Conservation (phyloP, 2,888 invertebrate species). For the Latrodectus hesperus region DNA sequence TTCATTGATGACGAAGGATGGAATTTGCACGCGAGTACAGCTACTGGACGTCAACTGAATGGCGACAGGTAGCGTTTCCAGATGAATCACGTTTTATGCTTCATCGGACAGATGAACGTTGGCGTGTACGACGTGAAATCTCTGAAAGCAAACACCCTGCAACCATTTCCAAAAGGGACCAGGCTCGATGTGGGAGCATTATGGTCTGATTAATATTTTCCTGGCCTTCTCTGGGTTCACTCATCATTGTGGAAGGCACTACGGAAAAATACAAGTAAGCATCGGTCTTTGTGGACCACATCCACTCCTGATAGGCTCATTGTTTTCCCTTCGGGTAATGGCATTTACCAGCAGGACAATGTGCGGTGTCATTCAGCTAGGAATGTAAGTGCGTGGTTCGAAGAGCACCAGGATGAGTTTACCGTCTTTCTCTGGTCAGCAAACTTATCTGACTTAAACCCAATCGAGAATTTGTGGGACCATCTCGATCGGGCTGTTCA, state of each 20-base stretch:
- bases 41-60: constrained; percentile 13
- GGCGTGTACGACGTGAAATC: background rate
- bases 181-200: constrained; percentile 3
- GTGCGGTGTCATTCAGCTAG: background rate
- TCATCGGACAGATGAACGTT: constrained; percentile 15
- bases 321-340: constrained; percentile 7
- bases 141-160: constrained; percentile 4
- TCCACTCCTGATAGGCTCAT: constrained; percentile 4
- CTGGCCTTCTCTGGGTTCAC: background rate
- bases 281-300: constrained; percentile 6
- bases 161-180: background rate
- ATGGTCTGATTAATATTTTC: constrained; percentile 8
- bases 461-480: background rate
- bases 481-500: background rate
- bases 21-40: constrained; percentile 16
- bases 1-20: constrained; percentile 10
- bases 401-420: constrained; percentile 8
- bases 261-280: background rate
- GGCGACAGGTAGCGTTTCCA: constrained; percentile 10
- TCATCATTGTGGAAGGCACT: constrained; percentile 11
- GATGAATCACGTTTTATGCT: constrained; percentile 19
- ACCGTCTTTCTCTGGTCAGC: background rate
- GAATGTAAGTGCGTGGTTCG: constrained; percentile 4
- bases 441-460: background rate
- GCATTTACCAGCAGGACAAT: constrained; percentile 12